These are phyloP conservation scores for Tribolium castaneum DNA, from an alignment of 1,140 invertebrate genomes.

Conservation along the genomic window DNA sequence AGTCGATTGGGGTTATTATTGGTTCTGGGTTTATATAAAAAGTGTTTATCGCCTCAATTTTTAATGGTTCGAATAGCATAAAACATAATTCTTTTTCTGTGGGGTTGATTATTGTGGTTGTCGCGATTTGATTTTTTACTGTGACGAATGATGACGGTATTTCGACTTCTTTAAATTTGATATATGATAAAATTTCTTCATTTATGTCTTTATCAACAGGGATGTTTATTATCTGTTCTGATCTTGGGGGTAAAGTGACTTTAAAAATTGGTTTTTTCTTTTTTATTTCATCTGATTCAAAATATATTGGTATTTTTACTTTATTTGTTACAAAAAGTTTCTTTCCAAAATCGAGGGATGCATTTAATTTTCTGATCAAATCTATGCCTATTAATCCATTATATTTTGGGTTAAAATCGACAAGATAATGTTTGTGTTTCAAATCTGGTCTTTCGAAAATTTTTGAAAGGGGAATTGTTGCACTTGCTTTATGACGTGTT, in stretches of 20 bases:
- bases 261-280: conserved; percentile 8
- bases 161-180: conserved; percentile 24
- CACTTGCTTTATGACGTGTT: too few species aligned
- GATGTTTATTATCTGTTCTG: conserved; percentile 41
- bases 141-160: conserved; percentile 43
- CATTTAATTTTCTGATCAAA: neutral
- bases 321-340: neutral
- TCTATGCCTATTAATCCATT: too few species aligned
- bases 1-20: conserved; percentile 7
- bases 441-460: too few species aligned
- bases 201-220: conserved; percentile 33
- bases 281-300: neutral
- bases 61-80: conserved; percentile 4
- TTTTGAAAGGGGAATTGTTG: too few species aligned
- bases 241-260: neutral
- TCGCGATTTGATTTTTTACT: conserved; percentile 38
- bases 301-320: neutral
- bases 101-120: conserved; percentile 39
- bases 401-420: too few species aligned
- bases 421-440: too few species aligned
- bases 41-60: conserved; percentile 24
- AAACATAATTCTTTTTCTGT: conserved; percentile 30
- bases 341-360: too few species aligned
- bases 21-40: too few species aligned
- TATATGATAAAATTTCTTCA: conserved; percentile 30